A percentile compares a stretch with the other conserved stretches of the same genome.
Evolutionary conservation across 2,888 invertebrate genomes (phyloP).

Genomic region (Carabus problematicus): DNA sequence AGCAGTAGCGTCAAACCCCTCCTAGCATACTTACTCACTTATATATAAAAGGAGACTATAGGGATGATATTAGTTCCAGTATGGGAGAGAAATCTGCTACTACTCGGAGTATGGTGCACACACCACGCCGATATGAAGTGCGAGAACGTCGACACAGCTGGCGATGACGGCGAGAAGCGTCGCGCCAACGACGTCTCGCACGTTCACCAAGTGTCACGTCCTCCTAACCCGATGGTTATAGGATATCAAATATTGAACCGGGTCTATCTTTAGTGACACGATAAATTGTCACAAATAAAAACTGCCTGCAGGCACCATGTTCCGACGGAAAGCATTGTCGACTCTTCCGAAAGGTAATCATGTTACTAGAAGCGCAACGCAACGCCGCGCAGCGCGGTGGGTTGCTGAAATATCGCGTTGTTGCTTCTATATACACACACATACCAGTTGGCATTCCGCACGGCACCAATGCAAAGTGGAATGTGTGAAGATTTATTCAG

Average conservation of each 20-base stretch:
- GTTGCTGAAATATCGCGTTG: conserved; percentile 11
- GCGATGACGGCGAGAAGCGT: conserved; percentile 19
- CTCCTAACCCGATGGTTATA: conserved; percentile 42
- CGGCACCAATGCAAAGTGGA: conserved; percentile 46
- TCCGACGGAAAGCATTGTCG: background rate
- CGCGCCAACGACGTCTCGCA: conserved; percentile 7
- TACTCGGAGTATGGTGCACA: too few species aligned
- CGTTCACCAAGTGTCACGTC: conserved; percentile 3
- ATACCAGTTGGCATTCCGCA: too few species aligned
- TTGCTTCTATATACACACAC: too few species aligned
- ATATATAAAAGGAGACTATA: too few species aligned
- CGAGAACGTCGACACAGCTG: conserved; percentile 12
- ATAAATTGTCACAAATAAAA: conserved; percentile 44
- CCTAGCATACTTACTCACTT: too few species aligned
- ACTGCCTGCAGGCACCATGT: background rate
- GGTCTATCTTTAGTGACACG: conserved; percentile 53
- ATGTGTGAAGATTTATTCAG: conserved; percentile 49
- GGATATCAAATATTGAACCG: conserved; percentile 59
- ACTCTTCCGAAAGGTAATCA: too few species aligned
- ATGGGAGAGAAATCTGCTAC: too few species aligned
- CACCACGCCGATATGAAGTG: conserved; percentile 12
- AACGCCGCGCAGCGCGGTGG: conserved; percentile 2
- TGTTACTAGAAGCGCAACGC: too few species aligned
- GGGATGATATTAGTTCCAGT: too few species aligned
- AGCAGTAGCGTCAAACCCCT: too few species aligned